Percentiles rank a stretch among this genome's conserved stretches.
Evolutionary conservation across 2,888 invertebrate genomes (phyloP).

Genomic region (Hemicrepidius hirtus): DNA sequence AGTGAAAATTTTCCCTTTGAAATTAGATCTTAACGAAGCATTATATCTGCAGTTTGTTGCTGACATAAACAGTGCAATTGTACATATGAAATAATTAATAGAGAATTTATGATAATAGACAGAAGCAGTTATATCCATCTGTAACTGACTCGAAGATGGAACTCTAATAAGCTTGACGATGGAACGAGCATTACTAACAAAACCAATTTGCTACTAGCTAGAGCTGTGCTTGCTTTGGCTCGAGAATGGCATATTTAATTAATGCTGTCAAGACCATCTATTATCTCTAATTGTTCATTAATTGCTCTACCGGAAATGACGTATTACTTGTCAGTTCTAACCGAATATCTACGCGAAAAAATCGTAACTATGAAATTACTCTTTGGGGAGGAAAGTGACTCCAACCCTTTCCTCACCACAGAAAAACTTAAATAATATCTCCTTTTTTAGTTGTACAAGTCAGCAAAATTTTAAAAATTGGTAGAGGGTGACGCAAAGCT

Average conservation of each 20-base stretch:
- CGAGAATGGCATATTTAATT: slow-evolving; percentile 47
- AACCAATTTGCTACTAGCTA: slow-evolving; percentile 44
- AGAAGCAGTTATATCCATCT: slow-evolving; percentile 23
- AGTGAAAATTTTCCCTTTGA: too few relatives aligned
- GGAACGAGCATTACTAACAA: slow-evolving; percentile 43
- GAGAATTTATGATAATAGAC: slow-evolving; percentile 33
- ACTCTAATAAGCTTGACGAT: slow-evolving; percentile 42
- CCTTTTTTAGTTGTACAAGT: too few relatives aligned
- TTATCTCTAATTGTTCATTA: slow-evolving; percentile 45
- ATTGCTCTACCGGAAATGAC: slow-evolving; percentile 32
- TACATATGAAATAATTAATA: slow-evolving; percentile 19
- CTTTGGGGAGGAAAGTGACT: too few relatives aligned
- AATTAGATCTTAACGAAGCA: too few relatives aligned
- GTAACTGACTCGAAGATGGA: slow-evolving; percentile 38
- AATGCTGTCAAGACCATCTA: slow-evolving; percentile 47
- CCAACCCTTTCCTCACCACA: too few relatives aligned
- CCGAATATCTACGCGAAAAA: background rate
- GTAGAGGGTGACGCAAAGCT: too few relatives aligned
- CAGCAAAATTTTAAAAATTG: too few relatives aligned
- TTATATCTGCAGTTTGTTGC: background rate
- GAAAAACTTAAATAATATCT: too few relatives aligned
- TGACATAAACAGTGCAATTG: background rate
- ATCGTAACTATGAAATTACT: background rate
- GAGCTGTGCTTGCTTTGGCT: slow-evolving; percentile 38
- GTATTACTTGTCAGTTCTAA: slow-evolving; percentile 11